phyloP scores from a whole-genome alignment of 2,797 vertebrate species.

The Chromobotia macracanthus region DNA sequence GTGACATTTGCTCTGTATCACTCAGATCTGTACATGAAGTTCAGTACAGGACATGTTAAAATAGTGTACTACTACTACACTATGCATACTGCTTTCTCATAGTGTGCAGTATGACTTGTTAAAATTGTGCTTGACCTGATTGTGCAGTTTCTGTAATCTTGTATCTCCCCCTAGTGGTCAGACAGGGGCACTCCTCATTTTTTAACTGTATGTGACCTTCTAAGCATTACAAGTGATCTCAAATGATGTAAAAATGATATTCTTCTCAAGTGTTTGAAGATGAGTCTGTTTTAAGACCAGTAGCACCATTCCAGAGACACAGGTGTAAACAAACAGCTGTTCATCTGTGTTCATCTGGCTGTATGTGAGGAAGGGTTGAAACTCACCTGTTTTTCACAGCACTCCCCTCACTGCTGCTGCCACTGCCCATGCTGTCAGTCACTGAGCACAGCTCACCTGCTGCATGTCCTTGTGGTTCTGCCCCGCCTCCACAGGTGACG shows the following conservation, averaged over 20 bases:
- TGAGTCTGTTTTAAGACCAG: background rate
- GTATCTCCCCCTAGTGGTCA: background rate
- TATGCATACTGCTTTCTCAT: background rate
- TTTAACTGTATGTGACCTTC: too few species aligned
- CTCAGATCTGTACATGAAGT: background rate
- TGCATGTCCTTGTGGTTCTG: conserved; percentile 54
- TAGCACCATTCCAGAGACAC: background rate
- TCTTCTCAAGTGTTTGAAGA: background rate
- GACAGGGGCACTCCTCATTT: background rate
- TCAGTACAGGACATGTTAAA: background rate
- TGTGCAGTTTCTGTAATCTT: background rate
- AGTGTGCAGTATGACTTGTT: background rate
- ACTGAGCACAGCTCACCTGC: conserved; percentile 46
- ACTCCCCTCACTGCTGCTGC: conserved; percentile 65
- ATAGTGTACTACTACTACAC: background rate
- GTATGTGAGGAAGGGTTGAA: conserved; percentile 2
- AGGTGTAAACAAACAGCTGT: background rate
- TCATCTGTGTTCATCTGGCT: too few species aligned
- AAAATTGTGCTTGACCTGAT: background rate
- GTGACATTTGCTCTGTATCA: too few species aligned
- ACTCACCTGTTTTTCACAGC: conserved; percentile 69
- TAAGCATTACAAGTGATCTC: too few species aligned
- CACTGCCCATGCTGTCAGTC: conserved; percentile 72
- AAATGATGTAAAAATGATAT: too few species aligned
- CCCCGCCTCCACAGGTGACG: conserved; percentile 62